A percentile compares a stretch with the other conserved stretches of the same genome.
phyloP scores from a whole-genome alignment of 2,888 invertebrate species.

The Amphipoea oculea region DNA sequence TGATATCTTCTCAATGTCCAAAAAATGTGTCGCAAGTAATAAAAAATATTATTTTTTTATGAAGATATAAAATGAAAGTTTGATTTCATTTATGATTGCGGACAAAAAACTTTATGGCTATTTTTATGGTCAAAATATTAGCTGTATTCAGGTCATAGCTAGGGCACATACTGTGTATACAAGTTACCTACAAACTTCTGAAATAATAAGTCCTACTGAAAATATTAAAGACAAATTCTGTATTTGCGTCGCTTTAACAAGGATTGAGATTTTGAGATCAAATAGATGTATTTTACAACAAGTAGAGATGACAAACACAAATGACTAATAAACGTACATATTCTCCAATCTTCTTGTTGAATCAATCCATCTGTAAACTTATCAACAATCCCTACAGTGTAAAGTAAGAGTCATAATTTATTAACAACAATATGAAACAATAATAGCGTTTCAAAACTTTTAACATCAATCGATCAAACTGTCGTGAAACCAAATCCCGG shows the following conservation, averaged over 20 bases:
- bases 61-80: constrained; percentile 59
- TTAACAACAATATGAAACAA: constrained; percentile 25
- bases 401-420: constrained; percentile 3
- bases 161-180: not conserved
- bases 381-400: not conserved
- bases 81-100: constrained; percentile 64
- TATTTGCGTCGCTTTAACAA: not conserved
- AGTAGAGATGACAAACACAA: not conserved
- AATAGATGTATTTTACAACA: not conserved
- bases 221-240: not conserved
- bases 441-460: constrained; percentile 29
- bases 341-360: not conserved
- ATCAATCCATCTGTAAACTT: not conserved
- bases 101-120: constrained; percentile 62
- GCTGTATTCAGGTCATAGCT: constrained; percentile 11
- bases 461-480: constrained; percentile 51
- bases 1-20: constrained; percentile 25
- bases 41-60: constrained; percentile 56
- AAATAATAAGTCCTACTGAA: not conserved
- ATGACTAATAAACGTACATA: not conserved
- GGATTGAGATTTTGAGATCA: not conserved
- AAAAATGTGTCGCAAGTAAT: constrained; percentile 49
- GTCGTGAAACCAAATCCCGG: constrained; percentile 48
- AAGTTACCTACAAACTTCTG: not conserved
- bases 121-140: constrained; percentile 53